Evolutionary conservation across 2,888 invertebrate genomes (phyloP).

Genomic region (Polydrusus tereticollis): DNA sequence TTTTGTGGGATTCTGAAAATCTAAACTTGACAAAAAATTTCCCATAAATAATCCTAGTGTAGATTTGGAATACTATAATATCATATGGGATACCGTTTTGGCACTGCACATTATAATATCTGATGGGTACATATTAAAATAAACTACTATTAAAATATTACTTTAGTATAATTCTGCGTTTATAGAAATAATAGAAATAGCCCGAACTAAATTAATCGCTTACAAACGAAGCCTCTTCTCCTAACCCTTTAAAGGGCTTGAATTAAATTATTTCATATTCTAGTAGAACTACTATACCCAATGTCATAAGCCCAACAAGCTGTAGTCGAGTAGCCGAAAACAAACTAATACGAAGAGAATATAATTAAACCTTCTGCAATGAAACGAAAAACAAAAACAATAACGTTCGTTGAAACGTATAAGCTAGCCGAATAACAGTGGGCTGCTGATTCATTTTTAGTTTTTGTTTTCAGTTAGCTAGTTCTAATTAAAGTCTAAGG

Average conservation of each 20-base stretch:
- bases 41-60: too few species aligned
- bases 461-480: neutral
- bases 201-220: too few species aligned
- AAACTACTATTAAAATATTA: too few species aligned
- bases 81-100: too few species aligned
- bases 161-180: too few species aligned
- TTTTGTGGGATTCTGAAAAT: too few species aligned
- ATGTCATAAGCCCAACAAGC: neutral
- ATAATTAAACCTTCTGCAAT: slow-evolving; percentile 16
- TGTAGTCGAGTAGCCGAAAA: neutral
- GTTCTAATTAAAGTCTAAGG: neutral
- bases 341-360: neutral
- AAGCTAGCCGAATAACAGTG: slow-evolving; percentile 1
- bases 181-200: too few species aligned
- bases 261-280: neutral
- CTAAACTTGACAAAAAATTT: too few species aligned
- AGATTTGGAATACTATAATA: too few species aligned
- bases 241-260: neutral
- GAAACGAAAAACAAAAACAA: slow-evolving; percentile 15
- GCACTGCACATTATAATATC: too few species aligned
- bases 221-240: too few species aligned
- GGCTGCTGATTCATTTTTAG: neutral
- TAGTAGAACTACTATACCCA: neutral
- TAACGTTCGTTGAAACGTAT: neutral
- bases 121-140: too few species aligned